These are phyloP conservation scores for Agrochola lychnidis DNA, from an alignment of 2,888 invertebrate species.

Conservation along the genomic window DNA sequence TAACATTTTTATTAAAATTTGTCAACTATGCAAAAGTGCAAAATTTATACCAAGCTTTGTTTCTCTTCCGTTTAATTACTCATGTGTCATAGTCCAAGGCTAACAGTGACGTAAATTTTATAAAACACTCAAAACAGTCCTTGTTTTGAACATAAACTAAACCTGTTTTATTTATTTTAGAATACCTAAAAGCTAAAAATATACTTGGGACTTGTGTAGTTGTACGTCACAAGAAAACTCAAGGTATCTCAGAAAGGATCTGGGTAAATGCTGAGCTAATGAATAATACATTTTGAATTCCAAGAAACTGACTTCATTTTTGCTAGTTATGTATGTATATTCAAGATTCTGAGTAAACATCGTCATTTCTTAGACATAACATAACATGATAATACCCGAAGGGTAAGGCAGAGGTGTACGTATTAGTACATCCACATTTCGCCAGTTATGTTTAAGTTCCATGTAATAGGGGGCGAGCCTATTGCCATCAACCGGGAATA, in stretches of 20 bases:
- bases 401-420: no score
- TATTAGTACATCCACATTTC: neutral
- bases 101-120: neutral
- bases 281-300: no score
- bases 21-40: no score
- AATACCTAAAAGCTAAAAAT: neutral
- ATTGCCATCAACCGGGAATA: neutral
- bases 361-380: neutral
- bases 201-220: neutral
- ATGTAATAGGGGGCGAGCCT: neutral
- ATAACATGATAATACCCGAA: neutral
- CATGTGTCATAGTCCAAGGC: neutral
- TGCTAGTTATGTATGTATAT: neutral
- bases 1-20: no score
- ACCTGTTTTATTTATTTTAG: conserved; percentile 4
- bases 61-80: no score
- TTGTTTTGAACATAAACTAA: conserved; percentile 11
- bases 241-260: no score
- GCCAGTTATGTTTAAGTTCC: neutral
- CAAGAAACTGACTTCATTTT: neutral
- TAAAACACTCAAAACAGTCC: neutral
- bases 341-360: conserved; percentile 4
- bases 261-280: neutral
- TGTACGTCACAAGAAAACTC: neutral
- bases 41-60: no score